Percentiles rank a stretch among this genome's conserved stretches.
Evolutionary conservation across 1,140 invertebrate genomes (phyloP).

Genomic region (Planococcus citri): DNA sequence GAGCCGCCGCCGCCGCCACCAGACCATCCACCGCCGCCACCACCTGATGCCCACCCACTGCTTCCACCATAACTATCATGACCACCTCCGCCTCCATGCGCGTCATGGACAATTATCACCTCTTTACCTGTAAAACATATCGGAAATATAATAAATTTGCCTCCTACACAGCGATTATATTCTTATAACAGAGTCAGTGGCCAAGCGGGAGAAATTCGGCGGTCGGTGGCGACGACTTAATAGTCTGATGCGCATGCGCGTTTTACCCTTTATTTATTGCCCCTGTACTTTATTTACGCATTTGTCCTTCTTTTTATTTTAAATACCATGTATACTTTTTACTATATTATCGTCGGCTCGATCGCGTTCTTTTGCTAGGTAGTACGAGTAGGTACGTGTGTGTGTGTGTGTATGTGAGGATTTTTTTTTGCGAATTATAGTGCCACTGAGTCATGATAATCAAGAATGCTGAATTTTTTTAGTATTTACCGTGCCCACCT

Average conservation of each 20-base stretch:
- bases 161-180: background rate
- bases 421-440: background rate
- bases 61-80: conserved; percentile 18
- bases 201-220: background rate
- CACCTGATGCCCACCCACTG: conserved; percentile 26
- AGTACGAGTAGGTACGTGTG: too few species aligned
- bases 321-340: too few species aligned
- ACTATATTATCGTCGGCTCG: too few species aligned
- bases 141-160: background rate
- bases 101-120: conserved; percentile 27
- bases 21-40: conserved; percentile 26
- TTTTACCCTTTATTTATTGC: background rate
- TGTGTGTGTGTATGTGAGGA: too few species aligned
- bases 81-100: conserved; percentile 25
- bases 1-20: conserved; percentile 23
- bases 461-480: background rate
- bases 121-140: conserved; percentile 23
- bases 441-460: background rate
- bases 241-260: too few species aligned
- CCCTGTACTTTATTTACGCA: too few species aligned
- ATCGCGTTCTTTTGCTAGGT: too few species aligned
- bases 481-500: conserved; percentile 22
- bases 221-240: background rate
- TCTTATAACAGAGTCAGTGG: background rate
- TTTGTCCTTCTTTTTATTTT: too few species aligned